These are phyloP conservation scores for Sandelia bainsii DNA, from an alignment of 2,797 vertebrate species.

Conservation along the genomic window DNA sequence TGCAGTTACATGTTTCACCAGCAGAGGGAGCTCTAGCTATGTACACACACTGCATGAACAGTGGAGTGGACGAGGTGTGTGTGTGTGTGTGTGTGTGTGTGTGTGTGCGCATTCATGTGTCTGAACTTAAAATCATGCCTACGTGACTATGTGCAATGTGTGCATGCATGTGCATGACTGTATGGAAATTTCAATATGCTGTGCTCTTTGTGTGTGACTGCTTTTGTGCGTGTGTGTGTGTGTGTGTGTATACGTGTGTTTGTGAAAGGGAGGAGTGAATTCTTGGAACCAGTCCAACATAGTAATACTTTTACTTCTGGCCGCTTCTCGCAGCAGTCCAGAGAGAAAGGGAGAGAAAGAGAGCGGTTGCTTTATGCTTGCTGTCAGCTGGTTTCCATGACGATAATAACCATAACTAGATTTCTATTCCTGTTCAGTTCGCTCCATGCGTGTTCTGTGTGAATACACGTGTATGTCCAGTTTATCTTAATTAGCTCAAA, in stretches of 20 bases:
- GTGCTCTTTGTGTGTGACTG: slow-evolving; percentile 10
- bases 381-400: slow-evolving; percentile 83
- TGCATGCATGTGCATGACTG: slow-evolving; percentile 25
- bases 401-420: slow-evolving; percentile 81
- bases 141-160: neutral
- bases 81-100: neutral
- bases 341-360: slow-evolving; percentile 32
- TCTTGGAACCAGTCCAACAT: slow-evolving; percentile 73
- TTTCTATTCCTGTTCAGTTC: slow-evolving; percentile 66
- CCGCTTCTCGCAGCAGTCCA: slow-evolving; percentile 63
- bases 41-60: slow-evolving; percentile 25
- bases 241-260: slow-evolving; percentile 15
- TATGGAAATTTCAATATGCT: slow-evolving; percentile 28
- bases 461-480: slow-evolving; percentile 24
- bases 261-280: slow-evolving; percentile 31
- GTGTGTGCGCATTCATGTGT: slow-evolving; percentile 21
- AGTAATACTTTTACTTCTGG: slow-evolving; percentile 75
- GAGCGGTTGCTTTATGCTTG: slow-evolving; percentile 62
- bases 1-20: slow-evolving; percentile 51
- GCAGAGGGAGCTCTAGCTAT: slow-evolving; percentile 78
- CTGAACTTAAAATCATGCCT: slow-evolving; percentile 32
- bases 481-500: slow-evolving; percentile 50
- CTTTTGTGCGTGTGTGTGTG: slow-evolving; percentile 11
- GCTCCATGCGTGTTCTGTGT: slow-evolving; percentile 59
- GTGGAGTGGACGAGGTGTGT: neutral